Conservation (phyloP, 1,140 invertebrate genomes). For the Drosophila ercepeae region DNA sequence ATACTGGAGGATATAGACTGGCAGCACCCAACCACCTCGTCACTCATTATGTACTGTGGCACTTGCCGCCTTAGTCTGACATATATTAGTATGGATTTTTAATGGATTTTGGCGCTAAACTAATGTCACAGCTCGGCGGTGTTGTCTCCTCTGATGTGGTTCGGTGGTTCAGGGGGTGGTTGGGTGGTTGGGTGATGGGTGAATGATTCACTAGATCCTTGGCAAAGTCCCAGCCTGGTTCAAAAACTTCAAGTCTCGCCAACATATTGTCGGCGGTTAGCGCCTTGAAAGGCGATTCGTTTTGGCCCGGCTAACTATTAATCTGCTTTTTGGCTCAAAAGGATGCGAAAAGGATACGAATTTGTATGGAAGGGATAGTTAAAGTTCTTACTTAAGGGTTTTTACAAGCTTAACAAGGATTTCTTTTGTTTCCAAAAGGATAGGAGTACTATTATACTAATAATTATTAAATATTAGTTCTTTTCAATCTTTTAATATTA, state of each 20-base stretch:
- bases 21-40: conserved; percentile 27
- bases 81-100: conserved; percentile 83
- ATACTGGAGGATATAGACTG: too few relatives aligned
- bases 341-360: background rate
- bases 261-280: conserved; percentile 80
- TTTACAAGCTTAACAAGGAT: too few relatives aligned
- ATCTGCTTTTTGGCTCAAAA: conserved; percentile 33
- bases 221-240: background rate
- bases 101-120: conserved; percentile 79
- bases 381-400: background rate
- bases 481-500: too few relatives aligned
- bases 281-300: conserved; percentile 83
- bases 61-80: conserved; percentile 63
- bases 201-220: background rate
- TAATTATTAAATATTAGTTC: too few relatives aligned
- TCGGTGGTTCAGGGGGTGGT: conserved; percentile 17
- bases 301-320: conserved; percentile 80
- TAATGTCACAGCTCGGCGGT: conserved; percentile 64
- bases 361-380: background rate
- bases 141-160: conserved; percentile 50
- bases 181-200: background rate
- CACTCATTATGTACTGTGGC: conserved; percentile 78
- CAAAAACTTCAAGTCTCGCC: conserved; percentile 38
- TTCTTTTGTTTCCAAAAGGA: too few relatives aligned
- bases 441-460: too few relatives aligned